Percentiles rank a stretch among this genome's conserved stretches.
phyloP scores from a whole-genome alignment of 35 echinoderm and acorn worm genomes.

The Heliocidaris erythrogramma region DNA sequence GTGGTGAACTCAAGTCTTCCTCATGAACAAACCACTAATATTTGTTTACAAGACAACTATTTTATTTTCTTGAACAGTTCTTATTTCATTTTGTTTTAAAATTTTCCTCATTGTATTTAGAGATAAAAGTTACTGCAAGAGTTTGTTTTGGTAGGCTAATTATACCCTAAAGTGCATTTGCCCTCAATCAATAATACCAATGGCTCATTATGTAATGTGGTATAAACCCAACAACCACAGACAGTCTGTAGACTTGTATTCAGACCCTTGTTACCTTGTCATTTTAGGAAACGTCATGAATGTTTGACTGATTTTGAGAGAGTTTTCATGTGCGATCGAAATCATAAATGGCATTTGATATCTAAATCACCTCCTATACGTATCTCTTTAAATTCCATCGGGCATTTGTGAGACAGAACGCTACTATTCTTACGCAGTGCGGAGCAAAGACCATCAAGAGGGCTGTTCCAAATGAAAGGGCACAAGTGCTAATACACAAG shows the following conservation, averaged over 20 bases:
- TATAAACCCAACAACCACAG: background rate
- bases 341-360: background rate
- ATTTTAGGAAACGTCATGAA: background rate
- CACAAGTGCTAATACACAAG: background rate
- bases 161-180: slow-evolving; percentile 27
- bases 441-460: background rate
- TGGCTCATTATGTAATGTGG: slow-evolving; percentile 45
- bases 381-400: background rate
- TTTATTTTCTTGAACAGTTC: no score
- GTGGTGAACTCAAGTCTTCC: background rate
- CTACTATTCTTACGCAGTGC: background rate
- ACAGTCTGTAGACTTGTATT: background rate
- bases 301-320: background rate
- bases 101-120: no score
- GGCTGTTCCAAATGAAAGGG: slow-evolving; percentile 5
- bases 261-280: background rate
- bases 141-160: background rate
- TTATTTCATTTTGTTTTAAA: no score
- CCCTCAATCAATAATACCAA: slow-evolving; percentile 43
- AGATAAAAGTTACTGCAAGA: background rate
- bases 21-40: background rate
- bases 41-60: no score
- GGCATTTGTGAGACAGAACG: background rate
- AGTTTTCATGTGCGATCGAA: background rate
- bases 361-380: background rate